Base-by-base conservation (phyloP, 2,113 vertebrate genomes). In the Puffinus mauretanicus region DNA sequence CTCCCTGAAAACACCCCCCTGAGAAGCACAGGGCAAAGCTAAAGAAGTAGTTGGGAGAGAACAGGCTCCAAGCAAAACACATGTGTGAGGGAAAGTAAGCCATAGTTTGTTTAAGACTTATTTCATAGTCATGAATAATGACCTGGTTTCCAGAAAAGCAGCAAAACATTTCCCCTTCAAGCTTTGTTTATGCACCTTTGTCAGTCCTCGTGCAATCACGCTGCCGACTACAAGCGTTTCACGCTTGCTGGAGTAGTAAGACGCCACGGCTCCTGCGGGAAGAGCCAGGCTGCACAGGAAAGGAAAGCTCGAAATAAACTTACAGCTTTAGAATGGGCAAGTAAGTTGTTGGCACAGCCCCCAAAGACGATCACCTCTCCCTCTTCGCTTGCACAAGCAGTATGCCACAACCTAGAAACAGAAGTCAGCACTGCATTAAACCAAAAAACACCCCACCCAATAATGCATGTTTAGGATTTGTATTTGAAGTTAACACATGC, bases 301-400 rank as follows among this genome's bases (percentile, higher is more conserved):
- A 11, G 84, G 11, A 16, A 38, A 81, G 55, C 55, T 75, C 22
- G 2, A n/a, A 58, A 26, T 27, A 36, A 80, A 98, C 98, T 99
- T 97, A 99, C 99, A 54, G 99, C 99, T 98, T 98, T 98, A 10
- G 99, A 98, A 42, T 99, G 98, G 80, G 99, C 99, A 44, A 99
- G 98, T 8, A 99, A 96, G 95, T 99, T 99, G 98, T 99, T 99
- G 96, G 99, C 99, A 81, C 99, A 99, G n/a, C 99, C 99, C 73
- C 99, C 99, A 11, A 99, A 99, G 89, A 99, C 98, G 86, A 99
- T 98, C 54, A 99, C 99, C 97, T 99, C 99, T 34, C 99, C 99
- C 88, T 99, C 99, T 20, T 98, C 98, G 29, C 99, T 99, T 2
- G 98, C 97, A 90, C 99, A 99, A 9, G 99, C 99, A 1, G 99